Conservation (phyloP, 2,797 vertebrate species). For the Hirundo rustica region DNA sequence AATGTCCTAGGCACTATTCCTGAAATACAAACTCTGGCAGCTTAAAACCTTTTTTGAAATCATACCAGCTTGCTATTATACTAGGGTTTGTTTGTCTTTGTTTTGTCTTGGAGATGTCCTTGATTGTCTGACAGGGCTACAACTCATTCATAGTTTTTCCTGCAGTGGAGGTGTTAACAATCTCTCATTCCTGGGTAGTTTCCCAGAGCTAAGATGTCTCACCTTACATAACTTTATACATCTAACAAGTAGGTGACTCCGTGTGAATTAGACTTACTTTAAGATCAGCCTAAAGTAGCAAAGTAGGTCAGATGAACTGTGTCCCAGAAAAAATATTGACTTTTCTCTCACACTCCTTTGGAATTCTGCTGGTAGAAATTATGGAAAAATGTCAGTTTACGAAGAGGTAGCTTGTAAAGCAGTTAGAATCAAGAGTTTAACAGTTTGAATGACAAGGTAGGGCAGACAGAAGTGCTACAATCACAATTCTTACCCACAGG, state of each 20-base stretch:
- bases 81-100: background rate
- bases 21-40: background rate
- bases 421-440: background rate
- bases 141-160: background rate
- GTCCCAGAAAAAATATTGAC: background rate
- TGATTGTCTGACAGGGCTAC: background rate
- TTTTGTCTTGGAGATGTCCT: background rate
- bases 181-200: background rate
- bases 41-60: background rate
- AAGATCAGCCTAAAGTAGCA: background rate
- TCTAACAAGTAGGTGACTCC: background rate
- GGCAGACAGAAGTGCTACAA: background rate
- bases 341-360: background rate
- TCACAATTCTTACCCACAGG: background rate
- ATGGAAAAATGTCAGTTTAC: background rate
- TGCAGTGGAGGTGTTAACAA: background rate
- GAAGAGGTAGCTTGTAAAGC: background rate
- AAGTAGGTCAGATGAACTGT: background rate
- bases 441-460: background rate
- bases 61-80: background rate
- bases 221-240: background rate
- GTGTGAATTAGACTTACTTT: background rate
- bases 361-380: background rate
- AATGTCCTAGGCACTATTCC: background rate
- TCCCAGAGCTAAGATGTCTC: background rate